phyloP scores from a whole-genome alignment of 2,888 invertebrate genomes.

The Branchipolynoe longqiensis region DNA sequence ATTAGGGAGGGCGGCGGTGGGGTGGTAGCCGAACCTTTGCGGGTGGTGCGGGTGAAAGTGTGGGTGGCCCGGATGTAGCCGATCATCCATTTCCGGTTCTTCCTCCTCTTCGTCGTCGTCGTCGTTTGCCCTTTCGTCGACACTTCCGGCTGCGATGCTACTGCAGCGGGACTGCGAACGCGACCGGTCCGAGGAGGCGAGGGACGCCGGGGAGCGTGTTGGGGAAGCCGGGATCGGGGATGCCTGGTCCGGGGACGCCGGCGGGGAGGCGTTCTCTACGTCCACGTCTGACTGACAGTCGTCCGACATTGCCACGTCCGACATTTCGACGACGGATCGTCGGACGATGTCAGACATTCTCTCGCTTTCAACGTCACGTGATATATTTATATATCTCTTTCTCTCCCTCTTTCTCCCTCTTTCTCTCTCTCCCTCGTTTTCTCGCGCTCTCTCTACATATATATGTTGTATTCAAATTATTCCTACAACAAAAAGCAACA shows the following conservation, averaged over 20 bases:
- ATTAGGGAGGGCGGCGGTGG: not conserved
- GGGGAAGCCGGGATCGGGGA: no score
- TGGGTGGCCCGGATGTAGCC: not conserved
- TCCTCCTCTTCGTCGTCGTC: not conserved
- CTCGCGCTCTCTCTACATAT: no score
- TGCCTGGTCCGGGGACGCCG: constrained; percentile 20
- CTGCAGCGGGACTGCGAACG: constrained; percentile 22
- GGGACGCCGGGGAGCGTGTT: constrained; percentile 10
- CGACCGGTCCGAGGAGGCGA: constrained; percentile 25
- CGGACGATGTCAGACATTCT: not conserved
- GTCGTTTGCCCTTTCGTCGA: no score
- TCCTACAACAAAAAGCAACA: no score
- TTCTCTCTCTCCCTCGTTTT: no score
- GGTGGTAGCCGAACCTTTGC: not conserved
- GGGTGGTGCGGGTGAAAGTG: constrained; percentile 3
- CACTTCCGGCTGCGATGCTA: not conserved
- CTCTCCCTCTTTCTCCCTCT: no score
- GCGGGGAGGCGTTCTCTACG: constrained; percentile 29
- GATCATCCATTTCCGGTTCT: not conserved
- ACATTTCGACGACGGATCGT: constrained; percentile 37
- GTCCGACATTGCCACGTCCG: constrained; percentile 39
- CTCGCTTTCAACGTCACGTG: no score
- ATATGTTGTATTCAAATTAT: no score
- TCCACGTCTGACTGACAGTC: constrained; percentile 45
- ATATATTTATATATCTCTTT: no score